These are phyloP conservation scores for Novumbra hubbsi DNA, from an alignment of 2,797 vertebrate genomes.

Conservation along the genomic window DNA sequence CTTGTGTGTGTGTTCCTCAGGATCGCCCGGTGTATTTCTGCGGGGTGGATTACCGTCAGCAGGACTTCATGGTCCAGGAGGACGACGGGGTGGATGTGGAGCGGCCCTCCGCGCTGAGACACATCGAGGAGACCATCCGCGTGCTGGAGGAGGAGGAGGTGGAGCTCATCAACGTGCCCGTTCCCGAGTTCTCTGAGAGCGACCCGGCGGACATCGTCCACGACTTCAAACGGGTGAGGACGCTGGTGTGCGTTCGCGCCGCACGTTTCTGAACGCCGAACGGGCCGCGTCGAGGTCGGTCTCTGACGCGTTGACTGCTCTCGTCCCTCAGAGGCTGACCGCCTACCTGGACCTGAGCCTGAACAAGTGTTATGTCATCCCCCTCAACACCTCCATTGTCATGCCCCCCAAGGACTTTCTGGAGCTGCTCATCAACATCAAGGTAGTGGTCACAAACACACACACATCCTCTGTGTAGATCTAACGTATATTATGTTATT, in stretches of 20 bases:
- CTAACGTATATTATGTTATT: too few species aligned
- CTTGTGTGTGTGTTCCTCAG: constrained; percentile 1
- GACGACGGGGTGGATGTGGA: constrained; percentile 13
- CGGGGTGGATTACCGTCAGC: constrained; percentile 66
- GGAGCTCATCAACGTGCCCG: constrained; percentile 85
- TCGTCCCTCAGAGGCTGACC: constrained; percentile 76
- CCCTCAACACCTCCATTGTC: constrained; percentile 86
- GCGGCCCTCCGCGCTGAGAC: constrained; percentile 63
- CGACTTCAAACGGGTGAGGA: constrained; percentile 82
- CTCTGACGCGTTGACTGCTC: not conserved
- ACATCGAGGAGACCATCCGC: constrained; percentile 81
- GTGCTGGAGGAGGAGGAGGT: constrained; percentile 83
- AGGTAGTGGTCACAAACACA: constrained; percentile 64
- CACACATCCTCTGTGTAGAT: too few species aligned
- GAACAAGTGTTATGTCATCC: constrained; percentile 87
- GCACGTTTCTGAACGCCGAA: not conserved
- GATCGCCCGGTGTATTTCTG: constrained; percentile 44
- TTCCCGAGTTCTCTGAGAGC: constrained; percentile 84
- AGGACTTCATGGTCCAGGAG: constrained; percentile 67
- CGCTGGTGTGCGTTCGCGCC: not conserved
- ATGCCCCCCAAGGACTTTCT: constrained; percentile 85
- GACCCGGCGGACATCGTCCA: constrained; percentile 88
- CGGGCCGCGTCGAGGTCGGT: not conserved
- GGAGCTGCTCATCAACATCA: constrained; percentile 85
- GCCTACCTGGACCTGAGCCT: constrained; percentile 87